Percentiles rank a stretch among this genome's conserved stretches.
Evolutionary conservation across 2,113 vertebrate species (phyloP).

Genomic region (Peromyscus polionotus): DNA sequence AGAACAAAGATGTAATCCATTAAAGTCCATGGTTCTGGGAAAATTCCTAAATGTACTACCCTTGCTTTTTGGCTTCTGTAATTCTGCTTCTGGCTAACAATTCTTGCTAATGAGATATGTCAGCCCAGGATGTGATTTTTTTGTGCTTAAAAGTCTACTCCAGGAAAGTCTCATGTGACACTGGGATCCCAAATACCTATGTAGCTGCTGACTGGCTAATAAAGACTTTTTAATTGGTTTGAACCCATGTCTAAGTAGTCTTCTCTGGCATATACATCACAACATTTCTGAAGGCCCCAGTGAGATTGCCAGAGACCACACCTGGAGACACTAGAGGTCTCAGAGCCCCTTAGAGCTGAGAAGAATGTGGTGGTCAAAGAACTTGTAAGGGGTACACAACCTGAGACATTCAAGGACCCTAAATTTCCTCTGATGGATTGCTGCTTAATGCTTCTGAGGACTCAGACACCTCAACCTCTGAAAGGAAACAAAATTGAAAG

Average conservation of each 20-base stretch:
- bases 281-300: neutral
- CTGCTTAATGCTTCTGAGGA: neutral
- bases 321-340: neutral
- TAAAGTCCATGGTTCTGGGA: neutral
- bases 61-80: neutral
- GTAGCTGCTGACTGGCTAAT: neutral
- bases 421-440: neutral
- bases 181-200: neutral
- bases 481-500: neutral
- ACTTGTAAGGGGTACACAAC: neutral
- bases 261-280: neutral
- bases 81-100: neutral
- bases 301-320: neutral
- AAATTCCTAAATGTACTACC: neutral
- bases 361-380: neutral
- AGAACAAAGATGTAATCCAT: neutral
- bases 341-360: no score
- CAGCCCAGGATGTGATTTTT: neutral
- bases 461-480: neutral
- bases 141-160: neutral
- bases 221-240: neutral
- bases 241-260: neutral
- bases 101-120: neutral
- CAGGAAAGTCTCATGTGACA: neutral
- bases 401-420: no score